phyloP scores from a whole-genome alignment of 2,113 vertebrate species.

The Dasyprocta punctata region DNA sequence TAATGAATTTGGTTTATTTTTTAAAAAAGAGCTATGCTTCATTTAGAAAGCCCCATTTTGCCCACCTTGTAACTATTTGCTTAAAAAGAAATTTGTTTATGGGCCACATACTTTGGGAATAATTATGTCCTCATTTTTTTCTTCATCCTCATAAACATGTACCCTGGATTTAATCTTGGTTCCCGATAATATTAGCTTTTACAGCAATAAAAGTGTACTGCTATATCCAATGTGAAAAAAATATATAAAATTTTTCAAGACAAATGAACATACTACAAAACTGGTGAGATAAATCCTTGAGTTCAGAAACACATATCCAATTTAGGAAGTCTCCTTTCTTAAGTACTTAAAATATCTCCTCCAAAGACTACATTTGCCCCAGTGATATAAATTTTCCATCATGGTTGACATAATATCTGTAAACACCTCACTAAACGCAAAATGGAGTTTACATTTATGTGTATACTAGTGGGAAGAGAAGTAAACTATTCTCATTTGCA shows the following conservation, averaged over 20 bases:
- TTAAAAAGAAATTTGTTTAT: constrained; percentile 60
- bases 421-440: constrained; percentile 79
- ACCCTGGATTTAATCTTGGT: constrained; percentile 39
- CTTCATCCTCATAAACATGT: constrained; percentile 23
- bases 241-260: constrained; percentile 51
- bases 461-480: constrained; percentile 48
- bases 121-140: constrained; percentile 40
- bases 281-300: neutral
- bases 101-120: neutral
- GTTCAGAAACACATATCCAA: constrained; percentile 76
- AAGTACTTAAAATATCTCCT: constrained; percentile 79
- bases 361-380: constrained; percentile 63
- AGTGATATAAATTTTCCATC: constrained; percentile 74
- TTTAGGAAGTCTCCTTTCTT: constrained; percentile 79
- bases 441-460: constrained; percentile 75
- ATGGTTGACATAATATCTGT: constrained; percentile 76
- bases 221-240: neutral
- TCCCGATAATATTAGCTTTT: constrained; percentile 23
- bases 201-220: constrained; percentile 28
- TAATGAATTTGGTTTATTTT: constrained; percentile 41
- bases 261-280: constrained; percentile 43
- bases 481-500: constrained; percentile 70
- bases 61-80: constrained; percentile 13
- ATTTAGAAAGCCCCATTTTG: constrained; percentile 57
- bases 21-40: constrained; percentile 46